A percentile compares a stretch with the other conserved stretches of the same genome.
These are phyloP conservation scores for Euwallacea fornicatus DNA, from an alignment of 1,140 invertebrate genomes.

Conservation along the genomic window DNA sequence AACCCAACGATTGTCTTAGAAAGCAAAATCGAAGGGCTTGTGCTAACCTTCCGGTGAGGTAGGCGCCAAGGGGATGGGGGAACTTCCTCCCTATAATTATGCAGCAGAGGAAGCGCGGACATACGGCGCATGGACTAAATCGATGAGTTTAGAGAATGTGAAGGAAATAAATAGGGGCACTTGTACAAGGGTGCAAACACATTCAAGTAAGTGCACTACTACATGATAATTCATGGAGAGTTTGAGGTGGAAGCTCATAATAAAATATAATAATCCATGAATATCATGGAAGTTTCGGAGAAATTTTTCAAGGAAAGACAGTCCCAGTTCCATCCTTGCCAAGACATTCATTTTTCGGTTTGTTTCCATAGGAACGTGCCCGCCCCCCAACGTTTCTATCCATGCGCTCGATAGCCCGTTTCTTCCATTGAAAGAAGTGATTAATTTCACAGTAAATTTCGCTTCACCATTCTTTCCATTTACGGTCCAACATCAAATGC, in stretches of 20 bases:
- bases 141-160: slow-evolving; percentile 29
- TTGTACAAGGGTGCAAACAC: neutral
- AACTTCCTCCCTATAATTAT: slow-evolving; percentile 35
- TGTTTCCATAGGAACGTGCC: slow-evolving; percentile 5
- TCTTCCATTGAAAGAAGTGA: slow-evolving; percentile 2
- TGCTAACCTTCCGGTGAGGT: slow-evolving; percentile 34
- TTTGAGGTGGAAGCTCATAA: too few relatives aligned
- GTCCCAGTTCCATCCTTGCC: slow-evolving; percentile 1
- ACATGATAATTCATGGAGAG: too few relatives aligned
- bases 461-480: slow-evolving; percentile 3
- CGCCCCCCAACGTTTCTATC: neutral
- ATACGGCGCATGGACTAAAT: slow-evolving; percentile 33
- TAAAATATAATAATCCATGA: too few relatives aligned
- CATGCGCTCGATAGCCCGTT: slow-evolving; percentile 1
- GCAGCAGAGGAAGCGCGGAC: slow-evolving; percentile 34
- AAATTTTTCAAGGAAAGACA: too few relatives aligned
- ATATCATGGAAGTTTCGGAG: too few relatives aligned
- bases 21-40: slow-evolving; percentile 34
- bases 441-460: neutral
- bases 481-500: too few relatives aligned
- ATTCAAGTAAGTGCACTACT: too few relatives aligned
- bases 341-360: neutral
- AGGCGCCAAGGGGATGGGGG: slow-evolving; percentile 19
- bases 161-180: slow-evolving; percentile 5
- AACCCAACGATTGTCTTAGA: slow-evolving; percentile 24